A percentile compares a stretch with the other conserved stretches of the same genome.
phyloP scores from a whole-genome alignment of 2,888 invertebrate genomes.

The Drosophila pullipes region DNA sequence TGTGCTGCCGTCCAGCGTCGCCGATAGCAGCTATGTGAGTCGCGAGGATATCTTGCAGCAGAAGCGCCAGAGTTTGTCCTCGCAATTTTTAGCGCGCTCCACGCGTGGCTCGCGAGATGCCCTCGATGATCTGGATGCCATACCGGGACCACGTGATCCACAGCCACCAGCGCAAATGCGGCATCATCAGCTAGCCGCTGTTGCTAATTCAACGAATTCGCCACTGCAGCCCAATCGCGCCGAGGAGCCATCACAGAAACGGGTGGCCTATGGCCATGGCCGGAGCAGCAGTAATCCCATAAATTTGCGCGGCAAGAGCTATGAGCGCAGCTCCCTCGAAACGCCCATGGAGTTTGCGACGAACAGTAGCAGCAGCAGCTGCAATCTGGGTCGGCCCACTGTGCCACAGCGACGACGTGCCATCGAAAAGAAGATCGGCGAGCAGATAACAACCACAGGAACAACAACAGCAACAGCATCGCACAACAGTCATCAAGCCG shows the following conservation, averaged over 20 bases:
- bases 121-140: conserved; percentile 82
- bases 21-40: conserved; percentile 80
- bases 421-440: conserved; percentile 87
- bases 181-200: background rate
- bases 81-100: conserved; percentile 81
- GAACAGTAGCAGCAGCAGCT: conserved; percentile 43
- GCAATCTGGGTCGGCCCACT: conserved; percentile 86
- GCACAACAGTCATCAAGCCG: conserved; percentile 1
- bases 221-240: conserved; percentile 1
- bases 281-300: conserved; percentile 83
- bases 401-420: conserved; percentile 89
- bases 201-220: conserved; percentile 4
- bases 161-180: background rate
- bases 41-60: conserved; percentile 85
- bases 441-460: conserved; percentile 51
- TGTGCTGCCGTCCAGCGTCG: background rate
- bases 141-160: conserved; percentile 63
- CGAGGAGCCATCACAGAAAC: conserved; percentile 66
- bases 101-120: conserved; percentile 83
- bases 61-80: conserved; percentile 83
- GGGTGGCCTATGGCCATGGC: conserved; percentile 81
- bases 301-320: conserved; percentile 70
- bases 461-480: background rate
- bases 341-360: conserved; percentile 40
- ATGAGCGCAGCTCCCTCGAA: conserved; percentile 42